Evolutionary conservation across 35 echinoderm and acorn worm genomes (phyloP).

Genomic region (Lytechinus variegatus): DNA sequence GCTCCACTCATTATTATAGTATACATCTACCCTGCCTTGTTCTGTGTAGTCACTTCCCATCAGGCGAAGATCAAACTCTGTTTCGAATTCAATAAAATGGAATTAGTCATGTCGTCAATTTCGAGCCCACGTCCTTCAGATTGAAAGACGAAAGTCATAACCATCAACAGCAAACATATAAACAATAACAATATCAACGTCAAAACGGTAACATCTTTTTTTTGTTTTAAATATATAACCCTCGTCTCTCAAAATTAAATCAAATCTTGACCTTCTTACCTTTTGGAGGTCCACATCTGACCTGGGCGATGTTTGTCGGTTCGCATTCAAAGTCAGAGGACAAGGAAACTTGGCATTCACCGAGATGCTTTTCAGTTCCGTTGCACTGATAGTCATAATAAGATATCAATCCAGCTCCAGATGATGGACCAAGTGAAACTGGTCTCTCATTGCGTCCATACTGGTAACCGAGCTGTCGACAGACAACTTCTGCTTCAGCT

Average conservation of each 20-base stretch:
- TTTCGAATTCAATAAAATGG: not conserved
- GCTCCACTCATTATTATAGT: not conserved
- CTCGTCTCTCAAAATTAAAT: no score
- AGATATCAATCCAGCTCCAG: not conserved
- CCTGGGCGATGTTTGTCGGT: slow-evolving; percentile 10
- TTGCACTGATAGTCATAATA: not conserved
- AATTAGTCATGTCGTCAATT: not conserved
- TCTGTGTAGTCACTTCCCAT: not conserved
- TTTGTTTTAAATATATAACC: not conserved
- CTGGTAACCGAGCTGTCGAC: slow-evolving; percentile 25
- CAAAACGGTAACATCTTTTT: not conserved
- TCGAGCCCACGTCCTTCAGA: not conserved
- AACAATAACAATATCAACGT: not conserved
- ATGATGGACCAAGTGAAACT: not conserved
- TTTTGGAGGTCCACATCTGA: slow-evolving; percentile 47
- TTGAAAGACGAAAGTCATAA: not conserved
- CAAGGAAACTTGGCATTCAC: not conserved
- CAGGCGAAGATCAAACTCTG: slow-evolving; percentile 22
- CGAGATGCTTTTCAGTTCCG: not conserved
- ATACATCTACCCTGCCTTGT: slow-evolving; percentile 9
- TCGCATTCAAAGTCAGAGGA: not conserved
- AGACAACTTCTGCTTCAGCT: not conserved
- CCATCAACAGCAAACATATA: not conserved
- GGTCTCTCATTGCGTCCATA: not conserved
- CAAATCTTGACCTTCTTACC: not conserved